phyloP scores from a whole-genome alignment of 2,797 vertebrate genomes.

The Poeciliopsis infans region DNA sequence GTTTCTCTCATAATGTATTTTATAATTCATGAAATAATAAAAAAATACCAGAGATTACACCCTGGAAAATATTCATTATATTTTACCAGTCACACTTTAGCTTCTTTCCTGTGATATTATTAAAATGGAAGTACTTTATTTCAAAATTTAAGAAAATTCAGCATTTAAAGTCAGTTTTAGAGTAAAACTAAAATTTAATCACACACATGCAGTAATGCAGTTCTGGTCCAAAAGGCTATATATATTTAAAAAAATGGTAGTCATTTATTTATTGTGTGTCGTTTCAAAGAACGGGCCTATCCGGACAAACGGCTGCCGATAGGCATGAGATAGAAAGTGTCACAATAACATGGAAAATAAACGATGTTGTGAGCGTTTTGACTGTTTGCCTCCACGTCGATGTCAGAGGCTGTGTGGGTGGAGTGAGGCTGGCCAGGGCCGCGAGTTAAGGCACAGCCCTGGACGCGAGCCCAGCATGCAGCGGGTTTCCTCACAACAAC shows the following conservation, averaged over 20 bases:
- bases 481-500: conserved; percentile 71
- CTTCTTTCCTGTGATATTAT: not conserved
- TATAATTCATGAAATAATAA: not conserved
- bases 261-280: not conserved
- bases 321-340: not conserved
- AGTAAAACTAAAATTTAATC: not conserved
- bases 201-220: not conserved
- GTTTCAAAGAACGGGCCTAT: not conserved
- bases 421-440: conserved; percentile 7
- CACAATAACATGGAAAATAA: not conserved
- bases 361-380: conserved; percentile 14
- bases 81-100: not conserved
- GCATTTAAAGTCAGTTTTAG: not conserved
- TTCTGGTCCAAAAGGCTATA: not conserved
- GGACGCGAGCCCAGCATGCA: conserved; percentile 66
- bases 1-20: not conserved
- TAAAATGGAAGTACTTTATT: not conserved
- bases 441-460: conserved; percentile 40
- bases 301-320: not conserved
- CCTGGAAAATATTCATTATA: not conserved
- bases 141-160: not conserved
- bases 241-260: not conserved
- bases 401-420: conserved; percentile 23
- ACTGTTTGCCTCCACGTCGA: conserved; percentile 20
- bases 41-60: not conserved